These are phyloP conservation scores for Trachurus trachurus DNA, from an alignment of 2,797 vertebrate genomes.

Conservation along the genomic window DNA sequence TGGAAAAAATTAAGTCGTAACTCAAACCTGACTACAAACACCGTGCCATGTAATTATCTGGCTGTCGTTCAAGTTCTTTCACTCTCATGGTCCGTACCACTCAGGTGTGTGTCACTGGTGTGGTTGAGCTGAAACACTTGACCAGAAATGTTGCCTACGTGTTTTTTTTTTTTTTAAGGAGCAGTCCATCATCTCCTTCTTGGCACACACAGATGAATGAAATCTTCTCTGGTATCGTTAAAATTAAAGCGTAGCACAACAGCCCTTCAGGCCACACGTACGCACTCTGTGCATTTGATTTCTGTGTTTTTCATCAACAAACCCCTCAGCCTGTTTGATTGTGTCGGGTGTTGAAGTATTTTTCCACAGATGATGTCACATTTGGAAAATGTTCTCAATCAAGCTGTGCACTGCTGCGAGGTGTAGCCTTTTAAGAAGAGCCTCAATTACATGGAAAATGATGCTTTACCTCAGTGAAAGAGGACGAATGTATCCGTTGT, in stretches of 20 bases:
- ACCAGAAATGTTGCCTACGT: conserved; percentile 11
- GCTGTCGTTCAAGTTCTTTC: conserved; percentile 38
- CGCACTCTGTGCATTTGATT: conserved; percentile 6
- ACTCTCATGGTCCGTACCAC: conserved; percentile 32
- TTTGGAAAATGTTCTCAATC: conserved; percentile 59
- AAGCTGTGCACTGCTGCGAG: conserved; percentile 12
- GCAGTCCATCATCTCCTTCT: background rate
- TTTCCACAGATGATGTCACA: conserved; percentile 63
- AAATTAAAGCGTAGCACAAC: conserved; percentile 18
- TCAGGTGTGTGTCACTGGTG: conserved; percentile 44
- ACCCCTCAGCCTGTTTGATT: conserved; percentile 26
- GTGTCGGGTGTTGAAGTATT: conserved; percentile 33
- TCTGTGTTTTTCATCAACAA: conserved; percentile 15
- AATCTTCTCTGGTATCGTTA: conserved; percentile 16
- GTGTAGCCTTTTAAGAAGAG: conserved; percentile 42
- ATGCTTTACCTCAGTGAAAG: conserved; percentile 39
- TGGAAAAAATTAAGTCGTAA: conserved; percentile 52
- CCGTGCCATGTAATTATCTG: conserved; percentile 51
- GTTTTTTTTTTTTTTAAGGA: too few relatives aligned
- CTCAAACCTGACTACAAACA: conserved; percentile 42
- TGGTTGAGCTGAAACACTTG: background rate
- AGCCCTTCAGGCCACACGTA: conserved; percentile 23
- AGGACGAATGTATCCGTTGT: conserved; percentile 40
- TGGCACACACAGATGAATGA: conserved; percentile 3
- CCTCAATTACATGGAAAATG: conserved; percentile 50